Conservation (phyloP, 2,113 vertebrate species). For the Oreotrochilus melanogaster region DNA sequence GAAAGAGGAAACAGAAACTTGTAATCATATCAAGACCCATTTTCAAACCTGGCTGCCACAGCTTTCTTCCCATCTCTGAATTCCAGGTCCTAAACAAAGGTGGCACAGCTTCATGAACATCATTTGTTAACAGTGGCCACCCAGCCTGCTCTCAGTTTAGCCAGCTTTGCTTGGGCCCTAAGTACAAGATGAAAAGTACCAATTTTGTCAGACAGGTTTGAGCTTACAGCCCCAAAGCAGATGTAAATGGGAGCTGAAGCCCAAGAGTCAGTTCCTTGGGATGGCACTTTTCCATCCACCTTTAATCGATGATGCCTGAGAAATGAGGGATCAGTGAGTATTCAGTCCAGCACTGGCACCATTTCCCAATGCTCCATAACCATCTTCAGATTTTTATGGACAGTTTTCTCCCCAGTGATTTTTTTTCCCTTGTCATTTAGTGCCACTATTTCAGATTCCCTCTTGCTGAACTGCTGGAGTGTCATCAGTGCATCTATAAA, state of each 20-base stretch:
- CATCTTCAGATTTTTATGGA: slow-evolving; percentile 39
- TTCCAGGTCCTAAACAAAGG: background rate
- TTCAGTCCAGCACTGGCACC: background rate
- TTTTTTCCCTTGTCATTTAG: slow-evolving; percentile 64
- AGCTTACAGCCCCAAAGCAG: background rate
- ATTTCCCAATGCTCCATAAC: slow-evolving; percentile 39
- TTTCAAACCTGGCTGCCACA: background rate
- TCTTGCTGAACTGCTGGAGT: slow-evolving; percentile 66
- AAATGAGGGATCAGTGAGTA: background rate
- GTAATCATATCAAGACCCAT: background rate
- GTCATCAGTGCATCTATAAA: slow-evolving; percentile 72
- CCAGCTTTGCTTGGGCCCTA: background rate
- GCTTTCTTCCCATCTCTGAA: background rate
- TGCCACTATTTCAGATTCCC: slow-evolving; percentile 67
- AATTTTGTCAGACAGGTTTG: background rate
- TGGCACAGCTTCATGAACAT: background rate
- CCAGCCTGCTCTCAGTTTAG: background rate
- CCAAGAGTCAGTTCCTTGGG: background rate
- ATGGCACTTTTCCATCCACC: slow-evolving; percentile 26
- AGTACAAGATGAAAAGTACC: background rate
- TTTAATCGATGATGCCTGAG: slow-evolving; percentile 39
- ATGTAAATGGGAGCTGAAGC: slow-evolving; percentile 5
- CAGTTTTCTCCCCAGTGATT: slow-evolving; percentile 58
- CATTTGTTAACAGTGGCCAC: accelerated
- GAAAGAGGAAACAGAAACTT: background rate